phyloP scores from a whole-genome alignment of 35 echinoderm and acorn worm genomes.

The Strongylocentrotus purpuratus region DNA sequence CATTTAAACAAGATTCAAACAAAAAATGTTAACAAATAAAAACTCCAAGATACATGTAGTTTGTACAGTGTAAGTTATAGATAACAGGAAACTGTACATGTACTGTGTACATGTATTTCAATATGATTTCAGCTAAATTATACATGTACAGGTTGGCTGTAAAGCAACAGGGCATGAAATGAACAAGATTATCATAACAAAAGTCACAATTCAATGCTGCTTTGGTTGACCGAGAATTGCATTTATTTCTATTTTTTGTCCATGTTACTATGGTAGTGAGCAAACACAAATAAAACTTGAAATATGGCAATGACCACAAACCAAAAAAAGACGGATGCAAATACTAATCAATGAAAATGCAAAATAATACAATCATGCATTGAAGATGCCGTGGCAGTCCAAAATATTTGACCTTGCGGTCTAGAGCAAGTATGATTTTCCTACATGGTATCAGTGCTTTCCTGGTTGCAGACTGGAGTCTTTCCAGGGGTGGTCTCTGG shows the following conservation, averaged over 20 bases:
- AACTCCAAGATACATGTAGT: too few relatives aligned
- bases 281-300: not conserved
- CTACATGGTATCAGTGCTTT: not conserved
- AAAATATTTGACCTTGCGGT: not conserved
- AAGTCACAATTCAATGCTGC: not conserved
- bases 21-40: too few relatives aligned
- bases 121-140: too few relatives aligned
- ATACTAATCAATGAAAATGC: not conserved
- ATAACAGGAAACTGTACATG: too few relatives aligned
- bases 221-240: not conserved
- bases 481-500: not conserved
- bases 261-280: not conserved
- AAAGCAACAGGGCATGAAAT: too few relatives aligned
- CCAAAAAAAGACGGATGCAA: not conserved
- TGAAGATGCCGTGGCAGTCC: not conserved
- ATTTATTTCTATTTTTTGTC: not conserved
- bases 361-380: slow-evolving; percentile 13
- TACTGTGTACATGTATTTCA: too few relatives aligned
- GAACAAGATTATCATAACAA: too few relatives aligned
- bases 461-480: not conserved
- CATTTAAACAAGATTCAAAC: too few relatives aligned
- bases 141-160: too few relatives aligned
- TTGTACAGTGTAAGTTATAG: too few relatives aligned
- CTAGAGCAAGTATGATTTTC: not conserved
- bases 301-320: not conserved